A percentile compares a stretch with the other conserved stretches of the same genome.
Evolutionary conservation across 2,797 vertebrate species (phyloP).

Genomic region (Rhodeus uyekii): DNA sequence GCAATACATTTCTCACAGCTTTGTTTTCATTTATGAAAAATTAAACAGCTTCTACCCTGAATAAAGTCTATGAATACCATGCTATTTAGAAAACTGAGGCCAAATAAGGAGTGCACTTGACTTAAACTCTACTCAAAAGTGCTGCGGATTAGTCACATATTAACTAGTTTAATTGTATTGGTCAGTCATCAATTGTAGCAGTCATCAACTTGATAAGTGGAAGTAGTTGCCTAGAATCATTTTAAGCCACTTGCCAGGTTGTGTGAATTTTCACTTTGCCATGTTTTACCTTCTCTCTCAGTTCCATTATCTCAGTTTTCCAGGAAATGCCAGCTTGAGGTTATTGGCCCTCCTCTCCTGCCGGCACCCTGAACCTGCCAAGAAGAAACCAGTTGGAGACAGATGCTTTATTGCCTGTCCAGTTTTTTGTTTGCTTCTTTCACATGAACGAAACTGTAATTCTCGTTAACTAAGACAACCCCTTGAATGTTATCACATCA

Average conservation of each 20-base stretch:
- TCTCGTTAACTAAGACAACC: slow-evolving; percentile 12
- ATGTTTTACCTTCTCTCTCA: not conserved
- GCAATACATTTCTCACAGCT: too few species aligned
- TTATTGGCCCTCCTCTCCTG: not conserved
- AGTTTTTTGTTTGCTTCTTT: slow-evolving; percentile 11
- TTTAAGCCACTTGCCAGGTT: not conserved
- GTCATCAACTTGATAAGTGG: not conserved
- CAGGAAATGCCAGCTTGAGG: slow-evolving; percentile 16
- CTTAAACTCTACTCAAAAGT: not conserved
- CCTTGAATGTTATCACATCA: not conserved
- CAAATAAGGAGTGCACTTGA: not conserved
- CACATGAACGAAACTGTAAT: not conserved
- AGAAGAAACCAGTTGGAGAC: not conserved
- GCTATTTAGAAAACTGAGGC: not conserved
- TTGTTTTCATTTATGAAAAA: too few species aligned
- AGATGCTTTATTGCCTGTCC: not conserved
- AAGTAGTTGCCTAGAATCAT: slow-evolving; percentile 1
- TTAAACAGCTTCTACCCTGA: too few species aligned
- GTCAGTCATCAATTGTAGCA: not conserved
- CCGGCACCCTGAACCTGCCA: not conserved
- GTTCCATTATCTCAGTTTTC: not conserved
- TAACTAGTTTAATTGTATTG: not conserved
- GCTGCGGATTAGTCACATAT: slow-evolving; percentile 1
- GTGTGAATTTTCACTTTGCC: not conserved
- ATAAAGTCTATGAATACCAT: not conserved